Evolutionary conservation across 2,888 invertebrate genomes (phyloP).

Genomic region (Theretra japonica): DNA sequence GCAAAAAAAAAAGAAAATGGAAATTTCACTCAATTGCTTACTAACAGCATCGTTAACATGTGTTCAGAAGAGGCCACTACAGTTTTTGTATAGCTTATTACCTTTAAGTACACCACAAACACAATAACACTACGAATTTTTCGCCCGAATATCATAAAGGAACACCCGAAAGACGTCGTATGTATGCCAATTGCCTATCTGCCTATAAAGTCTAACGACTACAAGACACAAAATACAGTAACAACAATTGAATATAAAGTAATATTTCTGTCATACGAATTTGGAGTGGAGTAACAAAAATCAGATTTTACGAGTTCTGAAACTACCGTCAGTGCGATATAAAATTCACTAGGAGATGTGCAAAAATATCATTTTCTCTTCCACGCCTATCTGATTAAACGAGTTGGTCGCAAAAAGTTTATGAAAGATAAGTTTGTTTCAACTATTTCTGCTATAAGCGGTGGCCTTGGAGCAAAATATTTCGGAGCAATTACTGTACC

Average conservation of each 20-base stretch:
- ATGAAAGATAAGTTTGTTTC: neutral
- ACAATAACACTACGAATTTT: no score
- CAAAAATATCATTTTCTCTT: slow-evolving; percentile 2
- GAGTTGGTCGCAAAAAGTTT: neutral
- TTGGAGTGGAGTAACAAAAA: neutral
- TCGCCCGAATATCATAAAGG: no score
- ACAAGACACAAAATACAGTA: neutral
- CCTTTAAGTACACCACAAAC: no score
- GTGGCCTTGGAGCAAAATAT: no score
- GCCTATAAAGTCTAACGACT: neutral
- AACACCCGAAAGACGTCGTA: neutral
- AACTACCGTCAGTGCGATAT: neutral
- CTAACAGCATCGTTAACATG: no score
- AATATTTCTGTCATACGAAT: neutral
- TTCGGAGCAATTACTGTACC: no score
- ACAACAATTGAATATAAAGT: neutral
- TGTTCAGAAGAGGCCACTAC: no score
- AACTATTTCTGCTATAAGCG: no score
- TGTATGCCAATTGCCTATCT: neutral
- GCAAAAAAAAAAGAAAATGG: no score
- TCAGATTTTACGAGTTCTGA: slow-evolving; percentile 17
- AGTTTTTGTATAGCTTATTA: no score
- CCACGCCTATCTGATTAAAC: neutral
- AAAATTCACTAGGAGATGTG: neutral
- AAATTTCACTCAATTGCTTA: no score